Evolutionary conservation across 1,140 invertebrate species (phyloP), one percentile per base, ranked within the genome.

Genomic region (Drosophila chauvacae): DNA sequence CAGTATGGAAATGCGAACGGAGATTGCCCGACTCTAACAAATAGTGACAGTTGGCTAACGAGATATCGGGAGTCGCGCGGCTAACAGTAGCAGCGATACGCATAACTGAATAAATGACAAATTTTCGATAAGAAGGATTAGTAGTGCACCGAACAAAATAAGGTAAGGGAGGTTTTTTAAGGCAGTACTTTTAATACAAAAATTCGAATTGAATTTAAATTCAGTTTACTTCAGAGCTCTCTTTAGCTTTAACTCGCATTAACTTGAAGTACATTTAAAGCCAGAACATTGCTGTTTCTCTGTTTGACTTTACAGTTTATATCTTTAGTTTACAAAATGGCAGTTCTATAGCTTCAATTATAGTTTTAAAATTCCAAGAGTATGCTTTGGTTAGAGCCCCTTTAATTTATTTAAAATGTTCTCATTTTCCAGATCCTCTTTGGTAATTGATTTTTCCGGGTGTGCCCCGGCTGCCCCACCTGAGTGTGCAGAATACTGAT

Each of bases 31-130:
- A 42, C 42, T 71, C 75, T 81, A 90, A 90, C 81, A 72, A 90
- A 90, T 90, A 50, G 66, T 90, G 85, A 90, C 85, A 90, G 85
- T 90, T 90, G 86, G 70, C 81, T 85, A 90, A 90, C 66, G 85
- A 90, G 81, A 88, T 85, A 88, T 68, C 65, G 51, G 42, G n/a
- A 66, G 76, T 39, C 57, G 59, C 42, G 57, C 59, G 60, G 51
- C 61, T 55, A 66, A 66, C 62, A 30, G 48, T 14, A 68, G 48
- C 55, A 72, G 71, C 41, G 55, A 56, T 80, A 81, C 70, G 66
- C 66, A 73, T 72, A 72, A 50, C 44, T 72, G 70, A 73, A 73
- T 73, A 73, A 88, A 88, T 88, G 77, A 90, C 57, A 73, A 88
- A 88, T 63, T 66, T 72, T 88, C 53, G 73, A 56, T 53, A 68